Base-by-base conservation (phyloP, 2,888 invertebrate genomes). In the Dioctria rufipes region DNA sequence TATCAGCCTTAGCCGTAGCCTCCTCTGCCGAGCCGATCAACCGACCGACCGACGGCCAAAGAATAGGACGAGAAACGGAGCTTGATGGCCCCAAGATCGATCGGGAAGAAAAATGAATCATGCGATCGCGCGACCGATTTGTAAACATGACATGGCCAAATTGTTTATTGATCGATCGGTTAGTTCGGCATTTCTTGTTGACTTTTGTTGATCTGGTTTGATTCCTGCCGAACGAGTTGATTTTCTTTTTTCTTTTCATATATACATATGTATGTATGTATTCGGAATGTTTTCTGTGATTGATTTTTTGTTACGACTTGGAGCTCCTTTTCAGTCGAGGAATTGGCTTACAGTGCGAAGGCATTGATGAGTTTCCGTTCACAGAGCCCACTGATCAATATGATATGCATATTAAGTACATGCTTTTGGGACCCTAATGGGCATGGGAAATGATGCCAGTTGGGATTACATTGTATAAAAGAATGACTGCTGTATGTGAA, bases 101-200 rank as follows among this genome's bases (percentile, higher is more conserved):
- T 66, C 58, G 66, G 42, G 49, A 67, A 54, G 78, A 54, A 78
- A 49, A 78, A 66, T 58, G 67, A 79, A 58, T 79, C n/a, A 42
- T 39, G 46, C 60, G 67, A 79, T 79, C 67, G 67, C 79, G 79
- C 60, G 67, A 79, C 67, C 79, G 67, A 67, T 67, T 67, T 60
- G 67, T 79, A 79, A 79, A 79, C 79, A 79, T 79, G 69, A 79
- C 67, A 79, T 79, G 67, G 60, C 58, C 54, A 69, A 79, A 79
- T 79, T 69, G 79, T 79, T 79, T 67, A 79, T 79, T 78, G 81
- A 81, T 79, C 80, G 81, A 83, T 83, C 82, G 83, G 81, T 82
- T 83, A 81, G 83, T 82, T 83, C 80, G 80, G 81, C 80, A 82
- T 83, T 82, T 82, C 81, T 77, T 83, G 82, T 83, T 82, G 80